Percentiles rank a stretch among this genome's conserved stretches.
Evolutionary conservation across 2,113 vertebrate genomes (phyloP).

Genomic region (Herpetotheres cachinnans): DNA sequence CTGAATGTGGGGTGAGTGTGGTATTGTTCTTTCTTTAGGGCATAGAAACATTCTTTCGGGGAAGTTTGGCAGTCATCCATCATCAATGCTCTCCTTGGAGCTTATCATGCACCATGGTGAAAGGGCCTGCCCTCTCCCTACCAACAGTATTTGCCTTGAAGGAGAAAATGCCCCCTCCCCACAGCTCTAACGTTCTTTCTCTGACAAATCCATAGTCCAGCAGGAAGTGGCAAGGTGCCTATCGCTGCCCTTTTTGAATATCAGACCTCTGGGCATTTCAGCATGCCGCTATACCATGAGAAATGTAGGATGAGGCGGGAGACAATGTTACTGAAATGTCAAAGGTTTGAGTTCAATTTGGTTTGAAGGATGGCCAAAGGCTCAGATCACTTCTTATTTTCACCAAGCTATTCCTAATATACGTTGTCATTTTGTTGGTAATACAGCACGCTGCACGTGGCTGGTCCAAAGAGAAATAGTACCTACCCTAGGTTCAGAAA

Average conservation of each 20-base stretch:
- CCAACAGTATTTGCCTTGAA: slow-evolving; percentile 10
- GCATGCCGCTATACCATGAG: slow-evolving; percentile 2
- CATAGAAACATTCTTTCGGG: slow-evolving; percentile 6
- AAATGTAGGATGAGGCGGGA: slow-evolving; percentile 48
- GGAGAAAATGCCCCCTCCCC: background rate
- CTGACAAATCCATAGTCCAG: slow-evolving; percentile 35
- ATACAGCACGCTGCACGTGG: background rate
- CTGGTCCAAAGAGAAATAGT: background rate
- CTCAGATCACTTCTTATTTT: slow-evolving; percentile 55
- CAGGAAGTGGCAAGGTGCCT: slow-evolving; percentile 46
- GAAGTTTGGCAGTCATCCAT: slow-evolving; percentile 47
- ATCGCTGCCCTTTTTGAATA: slow-evolving; percentile 46
- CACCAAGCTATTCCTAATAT: background rate
- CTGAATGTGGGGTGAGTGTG: background rate
- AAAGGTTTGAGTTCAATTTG: slow-evolving; percentile 58
- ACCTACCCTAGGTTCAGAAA: background rate
- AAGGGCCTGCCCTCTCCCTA: slow-evolving; percentile 33
- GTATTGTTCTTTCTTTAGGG: slow-evolving; percentile 12
- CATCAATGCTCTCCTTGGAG: slow-evolving; percentile 24
- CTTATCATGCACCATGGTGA: slow-evolving; percentile 18
- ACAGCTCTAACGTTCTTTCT: background rate
- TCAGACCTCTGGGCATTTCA: slow-evolving; percentile 40
- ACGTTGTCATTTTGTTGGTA: slow-evolving; percentile 18
- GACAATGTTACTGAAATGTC: slow-evolving; percentile 54
- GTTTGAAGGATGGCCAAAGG: slow-evolving; percentile 63